phyloP scores from a whole-genome alignment of 2,888 invertebrate genomes.

The Perizoma affinitatum region DNA sequence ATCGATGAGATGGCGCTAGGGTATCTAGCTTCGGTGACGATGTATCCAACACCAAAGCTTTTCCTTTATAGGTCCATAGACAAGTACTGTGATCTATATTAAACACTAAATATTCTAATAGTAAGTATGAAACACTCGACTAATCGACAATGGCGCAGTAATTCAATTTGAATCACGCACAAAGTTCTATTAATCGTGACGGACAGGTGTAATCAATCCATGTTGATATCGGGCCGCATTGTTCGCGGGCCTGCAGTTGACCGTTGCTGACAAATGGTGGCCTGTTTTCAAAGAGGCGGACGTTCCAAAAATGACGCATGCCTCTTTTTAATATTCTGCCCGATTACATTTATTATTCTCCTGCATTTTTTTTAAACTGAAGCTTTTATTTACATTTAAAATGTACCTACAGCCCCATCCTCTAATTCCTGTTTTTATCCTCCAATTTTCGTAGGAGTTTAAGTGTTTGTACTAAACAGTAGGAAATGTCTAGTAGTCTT shows the following conservation, averaged over 20 bases:
- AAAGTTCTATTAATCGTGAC: constrained; percentile 82
- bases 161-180: constrained; percentile 81
- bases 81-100: constrained; percentile 58
- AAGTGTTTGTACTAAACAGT: too few relatives aligned
- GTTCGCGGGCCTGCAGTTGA: constrained; percentile 30
- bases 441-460: too few relatives aligned
- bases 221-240: constrained; percentile 35
- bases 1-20: too few relatives aligned
- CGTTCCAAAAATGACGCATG: constrained; percentile 20
- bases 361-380: not conserved
- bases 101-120: constrained; percentile 80
- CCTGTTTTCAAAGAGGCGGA: constrained; percentile 10
- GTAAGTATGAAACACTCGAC: constrained; percentile 68
- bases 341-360: constrained; percentile 4
- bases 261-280: constrained; percentile 25
- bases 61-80: too few relatives aligned
- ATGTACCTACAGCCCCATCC: too few relatives aligned
- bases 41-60: too few relatives aligned
- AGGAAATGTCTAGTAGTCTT: too few relatives aligned
- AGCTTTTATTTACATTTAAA: too few relatives aligned
- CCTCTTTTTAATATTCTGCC: constrained; percentile 8
- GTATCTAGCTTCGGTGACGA: too few relatives aligned
- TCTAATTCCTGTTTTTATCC: too few relatives aligned
- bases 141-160: constrained; percentile 75
- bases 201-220: constrained; percentile 81